These are phyloP conservation scores for Halesus radiatus DNA, from an alignment of 1,140 invertebrate genomes.

Conservation along the genomic window DNA sequence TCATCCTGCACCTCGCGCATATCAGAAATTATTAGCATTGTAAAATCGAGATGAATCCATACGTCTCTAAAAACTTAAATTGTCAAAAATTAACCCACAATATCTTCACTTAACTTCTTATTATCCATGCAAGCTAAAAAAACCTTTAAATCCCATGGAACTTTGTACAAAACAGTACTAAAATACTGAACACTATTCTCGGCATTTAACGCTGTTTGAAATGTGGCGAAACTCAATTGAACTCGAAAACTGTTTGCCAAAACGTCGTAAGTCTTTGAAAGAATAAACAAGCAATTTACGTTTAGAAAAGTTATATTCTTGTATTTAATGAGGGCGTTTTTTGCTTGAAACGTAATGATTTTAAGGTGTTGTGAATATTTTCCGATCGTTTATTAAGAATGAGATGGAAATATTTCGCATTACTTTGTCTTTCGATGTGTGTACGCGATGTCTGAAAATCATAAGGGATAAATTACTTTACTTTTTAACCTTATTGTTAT, in stretches of 20 bases:
- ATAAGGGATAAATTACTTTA: conserved; percentile 32
- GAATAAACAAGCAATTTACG: not conserved
- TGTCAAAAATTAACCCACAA: conserved; percentile 19
- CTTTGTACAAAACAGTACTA: not conserved
- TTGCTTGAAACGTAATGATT: not conserved
- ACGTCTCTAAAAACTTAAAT: conserved; percentile 27
- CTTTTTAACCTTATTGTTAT: not conserved
- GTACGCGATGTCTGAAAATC: conserved; percentile 17
- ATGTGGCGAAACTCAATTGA: conserved; percentile 17
- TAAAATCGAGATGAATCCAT: conserved; percentile 34
- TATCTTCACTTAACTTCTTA: not conserved
- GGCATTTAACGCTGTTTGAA: not conserved
- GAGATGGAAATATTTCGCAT: conserved; percentile 31
- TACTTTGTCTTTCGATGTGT: conserved; percentile 30
- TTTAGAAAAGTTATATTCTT: not conserved
- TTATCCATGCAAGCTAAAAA: not conserved
- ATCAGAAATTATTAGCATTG: conserved; percentile 24
- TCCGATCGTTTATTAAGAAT: not conserved
- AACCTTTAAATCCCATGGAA: not conserved
- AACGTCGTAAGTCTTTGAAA: not conserved
- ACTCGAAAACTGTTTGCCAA: not conserved
- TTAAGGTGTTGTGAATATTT: not conserved
- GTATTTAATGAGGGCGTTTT: not conserved
- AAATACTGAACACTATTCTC: not conserved
- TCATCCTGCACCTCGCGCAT: not conserved